Conservation (phyloP, 30 jellyfish, hydroid and myxozoan genomes). For the Nemopilema nomurai region DNA sequence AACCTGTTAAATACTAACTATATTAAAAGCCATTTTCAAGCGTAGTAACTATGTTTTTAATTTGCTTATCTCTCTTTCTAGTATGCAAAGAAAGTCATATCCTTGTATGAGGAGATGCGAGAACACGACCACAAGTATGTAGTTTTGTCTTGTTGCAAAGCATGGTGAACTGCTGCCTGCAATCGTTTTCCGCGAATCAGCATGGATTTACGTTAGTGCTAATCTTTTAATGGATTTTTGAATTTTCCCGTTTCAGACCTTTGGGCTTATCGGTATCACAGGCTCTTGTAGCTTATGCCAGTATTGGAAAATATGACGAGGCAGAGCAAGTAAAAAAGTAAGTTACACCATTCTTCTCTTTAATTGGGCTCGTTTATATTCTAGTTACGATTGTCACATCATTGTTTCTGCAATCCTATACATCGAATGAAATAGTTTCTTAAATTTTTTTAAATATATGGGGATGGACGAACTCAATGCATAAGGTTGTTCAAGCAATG, state of each 20-base stretch:
- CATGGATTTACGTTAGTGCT: background rate
- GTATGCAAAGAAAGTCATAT: conserved; percentile 57
- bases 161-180: background rate
- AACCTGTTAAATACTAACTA: too few species aligned
- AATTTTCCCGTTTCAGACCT: conserved; percentile 21
- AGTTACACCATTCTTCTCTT: background rate
- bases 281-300: conserved; percentile 26
- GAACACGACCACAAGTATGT: conserved; percentile 45
- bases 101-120: conserved; percentile 70
- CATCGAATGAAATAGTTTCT: too few species aligned
- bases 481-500: too few species aligned
- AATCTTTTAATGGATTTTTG: background rate
- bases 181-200: background rate
- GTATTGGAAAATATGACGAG: conserved; percentile 42
- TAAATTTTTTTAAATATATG: too few species aligned
- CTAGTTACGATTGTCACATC: too few species aligned
- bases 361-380: too few species aligned
- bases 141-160: background rate
- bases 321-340: conserved; percentile 58
- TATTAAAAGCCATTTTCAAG: too few species aligned
- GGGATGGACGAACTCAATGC: too few species aligned
- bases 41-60: background rate
- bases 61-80: background rate
- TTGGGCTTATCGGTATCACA: conserved; percentile 60
- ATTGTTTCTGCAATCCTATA: too few species aligned